A percentile compares a stretch with the other conserved stretches of the same genome.
Evolutionary conservation across 2,888 invertebrate species (phyloP).

Genomic region (Philaethria dido): DNA sequence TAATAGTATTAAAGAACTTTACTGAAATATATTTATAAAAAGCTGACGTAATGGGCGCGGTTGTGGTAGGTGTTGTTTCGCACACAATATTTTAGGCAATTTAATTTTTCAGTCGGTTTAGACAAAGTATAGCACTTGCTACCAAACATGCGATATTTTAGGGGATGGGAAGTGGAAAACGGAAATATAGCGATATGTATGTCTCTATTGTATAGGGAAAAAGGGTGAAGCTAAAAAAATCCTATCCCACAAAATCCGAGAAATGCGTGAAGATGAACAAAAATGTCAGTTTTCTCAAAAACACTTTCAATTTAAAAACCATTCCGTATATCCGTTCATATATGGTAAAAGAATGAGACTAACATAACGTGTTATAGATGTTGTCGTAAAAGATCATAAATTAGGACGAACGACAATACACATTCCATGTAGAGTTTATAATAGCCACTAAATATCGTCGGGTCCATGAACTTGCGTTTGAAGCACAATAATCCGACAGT

Average conservation of each 20-base stretch:
- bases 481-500: slow-evolving; percentile 58
- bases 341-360: neutral
- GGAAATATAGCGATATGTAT: too few species aligned
- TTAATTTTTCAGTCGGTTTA: too few species aligned
- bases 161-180: too few species aligned
- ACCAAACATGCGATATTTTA: too few species aligned
- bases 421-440: slow-evolving; percentile 41
- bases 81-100: too few species aligned
- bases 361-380: slow-evolving; percentile 2
- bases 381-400: slow-evolving; percentile 46
- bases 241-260: too few species aligned
- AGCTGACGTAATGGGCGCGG: neutral
- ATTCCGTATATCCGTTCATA: too few species aligned
- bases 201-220: too few species aligned
- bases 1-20: neutral
- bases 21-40: neutral
- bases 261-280: too few species aligned
- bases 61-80: neutral
- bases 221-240: too few species aligned
- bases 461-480: slow-evolving; percentile 72
- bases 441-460: slow-evolving; percentile 72
- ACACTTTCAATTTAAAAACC: neutral
- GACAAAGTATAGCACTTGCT: too few species aligned
- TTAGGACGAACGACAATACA: slow-evolving; percentile 52
- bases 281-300: neutral